Percentiles rank a stretch among this genome's conserved stretches.
Evolutionary conservation across 2,113 vertebrate species (phyloP).

Genomic region (Marmota monax): DNA sequence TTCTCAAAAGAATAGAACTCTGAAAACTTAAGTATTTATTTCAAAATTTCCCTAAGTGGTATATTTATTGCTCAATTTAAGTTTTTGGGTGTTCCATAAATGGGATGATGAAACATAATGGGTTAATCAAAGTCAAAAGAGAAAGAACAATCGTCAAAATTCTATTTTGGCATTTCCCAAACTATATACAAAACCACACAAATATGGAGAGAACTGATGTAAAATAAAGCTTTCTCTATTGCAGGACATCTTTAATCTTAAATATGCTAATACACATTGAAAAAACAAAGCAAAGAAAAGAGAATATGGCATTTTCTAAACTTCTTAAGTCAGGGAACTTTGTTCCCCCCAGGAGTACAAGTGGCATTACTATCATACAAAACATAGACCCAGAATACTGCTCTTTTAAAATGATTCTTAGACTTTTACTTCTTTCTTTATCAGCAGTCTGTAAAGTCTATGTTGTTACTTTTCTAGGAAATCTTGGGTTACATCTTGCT

Average conservation of each 20-base stretch:
- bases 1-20: no score
- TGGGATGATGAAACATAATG: no score
- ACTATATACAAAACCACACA: neutral
- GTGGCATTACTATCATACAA: neutral
- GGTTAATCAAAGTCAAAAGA: neutral
- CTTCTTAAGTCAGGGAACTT: conserved; percentile 32
- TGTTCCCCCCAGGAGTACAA: neutral
- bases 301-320: conserved; percentile 1
- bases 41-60: no score
- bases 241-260: neutral
- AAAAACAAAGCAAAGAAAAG: neutral
- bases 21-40: no score
- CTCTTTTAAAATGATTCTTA: conserved; percentile 6
- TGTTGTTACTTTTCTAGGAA: conserved; percentile 52
- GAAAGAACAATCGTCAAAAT: conserved; percentile 10
- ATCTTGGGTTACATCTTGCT: neutral
- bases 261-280: neutral
- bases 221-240: conserved; percentile 29
- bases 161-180: conserved; percentile 31
- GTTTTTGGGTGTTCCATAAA: no score
- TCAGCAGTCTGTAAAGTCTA: neutral
- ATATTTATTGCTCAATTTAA: no score
- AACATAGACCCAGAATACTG: neutral
- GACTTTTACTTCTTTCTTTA: neutral
- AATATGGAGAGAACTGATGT: neutral